phyloP scores from a whole-genome alignment of 2,113 vertebrate genomes.

The Sinocyclocheilus maitianheensis region DNA sequence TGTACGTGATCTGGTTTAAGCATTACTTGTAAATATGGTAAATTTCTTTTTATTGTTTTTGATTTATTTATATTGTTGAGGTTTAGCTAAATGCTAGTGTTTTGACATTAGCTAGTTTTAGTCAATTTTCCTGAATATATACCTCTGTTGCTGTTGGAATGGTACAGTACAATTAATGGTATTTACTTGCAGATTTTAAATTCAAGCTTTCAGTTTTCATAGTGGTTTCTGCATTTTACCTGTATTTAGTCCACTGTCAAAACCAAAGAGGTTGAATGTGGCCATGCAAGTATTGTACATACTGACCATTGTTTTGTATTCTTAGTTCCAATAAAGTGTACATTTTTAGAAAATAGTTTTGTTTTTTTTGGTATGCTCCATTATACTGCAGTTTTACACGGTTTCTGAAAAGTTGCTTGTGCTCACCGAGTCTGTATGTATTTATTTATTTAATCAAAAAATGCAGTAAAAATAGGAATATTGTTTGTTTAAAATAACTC shows the following conservation, averaged over 20 bases:
- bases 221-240: not conserved
- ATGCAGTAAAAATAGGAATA: too few relatives aligned
- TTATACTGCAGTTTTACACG: not conserved
- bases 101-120: constrained; percentile 56
- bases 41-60: constrained; percentile 61
- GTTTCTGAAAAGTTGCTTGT: not conserved
- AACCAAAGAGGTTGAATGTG: constrained; percentile 90
- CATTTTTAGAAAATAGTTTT: constrained; percentile 75
- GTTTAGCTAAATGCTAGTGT: constrained; percentile 47
- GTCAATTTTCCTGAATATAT: constrained; percentile 40
- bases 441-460: not conserved
- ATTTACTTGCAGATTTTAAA: constrained; percentile 64
- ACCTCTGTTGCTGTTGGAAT: constrained; percentile 51
- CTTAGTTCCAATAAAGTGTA: constrained; percentile 96
- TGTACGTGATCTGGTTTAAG: constrained; percentile 13
- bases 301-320: constrained; percentile 86
- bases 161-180: constrained; percentile 47
- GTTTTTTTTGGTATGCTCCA: constrained; percentile 35
- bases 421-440: too few relatives aligned
- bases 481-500: too few relatives aligned
- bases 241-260: constrained; percentile 71
- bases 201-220: constrained; percentile 51
- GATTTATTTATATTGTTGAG: constrained; percentile 75
- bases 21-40: constrained; percentile 60
- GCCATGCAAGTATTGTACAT: constrained; percentile 92